Base-by-base conservation (phyloP, 2,797 vertebrate genomes). In the Setipinna tenuifilis region DNA sequence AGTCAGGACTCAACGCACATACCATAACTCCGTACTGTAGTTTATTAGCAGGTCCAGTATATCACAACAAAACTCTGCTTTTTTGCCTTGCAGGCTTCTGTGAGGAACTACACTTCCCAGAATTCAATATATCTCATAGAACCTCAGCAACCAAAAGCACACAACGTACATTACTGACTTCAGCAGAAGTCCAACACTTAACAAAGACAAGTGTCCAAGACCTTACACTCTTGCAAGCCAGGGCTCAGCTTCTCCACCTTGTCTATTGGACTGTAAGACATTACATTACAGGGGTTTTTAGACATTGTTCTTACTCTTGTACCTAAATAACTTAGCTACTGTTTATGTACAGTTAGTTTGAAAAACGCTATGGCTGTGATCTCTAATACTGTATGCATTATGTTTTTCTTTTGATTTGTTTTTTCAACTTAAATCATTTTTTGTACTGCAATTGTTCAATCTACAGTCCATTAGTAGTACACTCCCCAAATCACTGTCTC, bases 61-160 rank as follows among this genome's bases (percentile, higher is more conserved):
- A 84, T 41, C 83, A 28, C 50, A 31, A 83, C 23, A n/a, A 54
- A 62, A 19, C 71, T 78, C 71, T 9, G 71, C 71, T 78, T 78
- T 19, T 11, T 78, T 41, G 71, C 71, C 71, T 35, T 54, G 28
- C 54, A 46, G 83, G 54, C 84, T 46, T 48, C 58, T 65, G 80
- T 83, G 86, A 68, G 35, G 78, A 83, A 83, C 83, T 82, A 48
- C 82, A 87, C 71, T 82, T 83, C 86, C 83, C 83, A 87, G 31
- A 85, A 82, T 82, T 86, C 31, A 75, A 21, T 46, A 21, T 44
- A 17, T 35, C 71, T 78, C 35, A 78, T 44, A 78, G 71, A 78
- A 54, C 50, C 35, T 78, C 71, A 78, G 71, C 71, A 21, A 6
- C 35, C 35, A 78, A 78, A 19, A 78, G 71, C 59, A 84, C 68